Evolutionary conservation across 2,888 invertebrate species (phyloP).

Genomic region (Drosophila falleni): DNA sequence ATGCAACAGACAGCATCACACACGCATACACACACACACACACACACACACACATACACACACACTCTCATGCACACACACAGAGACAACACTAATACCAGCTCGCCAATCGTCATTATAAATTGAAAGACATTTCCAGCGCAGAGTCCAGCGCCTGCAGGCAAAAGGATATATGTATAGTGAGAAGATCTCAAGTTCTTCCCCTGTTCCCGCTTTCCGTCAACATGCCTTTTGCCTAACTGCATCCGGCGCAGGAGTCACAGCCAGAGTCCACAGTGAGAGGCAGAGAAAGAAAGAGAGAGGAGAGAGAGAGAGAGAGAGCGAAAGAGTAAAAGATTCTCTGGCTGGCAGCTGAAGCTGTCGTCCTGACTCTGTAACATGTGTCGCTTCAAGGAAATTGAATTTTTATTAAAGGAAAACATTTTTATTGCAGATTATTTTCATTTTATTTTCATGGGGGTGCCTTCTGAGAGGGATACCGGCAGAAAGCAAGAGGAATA

Average conservation of each 20-base stretch:
- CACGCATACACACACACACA: constrained; percentile 24
- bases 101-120: constrained; percentile 66
- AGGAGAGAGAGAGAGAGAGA: background rate
- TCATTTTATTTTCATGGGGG: constrained; percentile 54
- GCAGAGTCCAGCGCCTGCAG: constrained; percentile 47
- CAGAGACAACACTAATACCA: constrained; percentile 37
- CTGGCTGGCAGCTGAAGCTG: constrained; percentile 52
- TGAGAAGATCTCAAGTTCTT: background rate
- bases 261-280: background rate
- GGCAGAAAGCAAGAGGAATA: too few relatives aligned
- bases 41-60: constrained; percentile 19
- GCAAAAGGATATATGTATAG: constrained; percentile 21
- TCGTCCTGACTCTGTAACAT: constrained; percentile 63
- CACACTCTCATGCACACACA: constrained; percentile 25
- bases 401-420: constrained; percentile 83
- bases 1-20: constrained; percentile 64
- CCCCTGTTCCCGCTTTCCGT: background rate
- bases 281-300: background rate
- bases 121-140: constrained; percentile 74
- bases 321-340: background rate
- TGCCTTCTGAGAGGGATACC: too few relatives aligned
- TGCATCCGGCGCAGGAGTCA: constrained; percentile 62
- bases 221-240: constrained; percentile 60
- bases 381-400: constrained; percentile 82
- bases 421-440: constrained; percentile 82